phyloP scores from a whole-genome alignment of 23 tunicate genomes.

The Ciona savignyi region DNA sequence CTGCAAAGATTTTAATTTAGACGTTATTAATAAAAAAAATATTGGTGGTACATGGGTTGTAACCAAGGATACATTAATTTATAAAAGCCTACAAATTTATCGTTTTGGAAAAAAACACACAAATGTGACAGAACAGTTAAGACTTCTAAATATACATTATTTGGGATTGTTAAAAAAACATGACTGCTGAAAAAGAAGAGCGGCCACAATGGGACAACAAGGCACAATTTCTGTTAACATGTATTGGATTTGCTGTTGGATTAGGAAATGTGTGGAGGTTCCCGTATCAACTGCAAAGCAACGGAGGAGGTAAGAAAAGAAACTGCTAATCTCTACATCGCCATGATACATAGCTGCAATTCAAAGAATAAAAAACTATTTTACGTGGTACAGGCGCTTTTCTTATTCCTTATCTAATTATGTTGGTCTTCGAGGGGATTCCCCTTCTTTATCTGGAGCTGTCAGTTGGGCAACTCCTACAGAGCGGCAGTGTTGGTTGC shows the following conservation, averaged over 20 bases:
- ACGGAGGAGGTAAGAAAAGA: conserved; percentile 76
- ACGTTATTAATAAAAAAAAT: too few relatives aligned
- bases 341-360: too few relatives aligned
- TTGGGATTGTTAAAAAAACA: not conserved
- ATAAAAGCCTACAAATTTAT: too few relatives aligned
- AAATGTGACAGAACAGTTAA: too few relatives aligned
- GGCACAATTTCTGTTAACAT: conserved; percentile 70
- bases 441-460: conserved; percentile 81
- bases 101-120: too few relatives aligned
- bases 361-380: too few relatives aligned
- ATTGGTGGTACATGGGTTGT: too few relatives aligned
- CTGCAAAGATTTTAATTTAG: too few relatives aligned
- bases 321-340: too few relatives aligned
- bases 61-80: too few relatives aligned
- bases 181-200: conserved; percentile 24
- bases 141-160: too few relatives aligned
- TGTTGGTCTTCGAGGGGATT: conserved; percentile 84
- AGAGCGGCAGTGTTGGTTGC: conserved; percentile 70
- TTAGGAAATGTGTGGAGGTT: conserved; percentile 92
- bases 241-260: conserved; percentile 92
- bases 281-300: conserved; percentile 76
- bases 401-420: conserved; percentile 84
- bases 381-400: conserved; percentile 82
- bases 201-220: conserved; percentile 86
- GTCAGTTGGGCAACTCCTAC: conserved; percentile 65